A percentile compares a stretch with the other conserved stretches of the same genome.
Conservation (phyloP, 2,113 vertebrate species). For the Hemiprocne comata region DNA sequence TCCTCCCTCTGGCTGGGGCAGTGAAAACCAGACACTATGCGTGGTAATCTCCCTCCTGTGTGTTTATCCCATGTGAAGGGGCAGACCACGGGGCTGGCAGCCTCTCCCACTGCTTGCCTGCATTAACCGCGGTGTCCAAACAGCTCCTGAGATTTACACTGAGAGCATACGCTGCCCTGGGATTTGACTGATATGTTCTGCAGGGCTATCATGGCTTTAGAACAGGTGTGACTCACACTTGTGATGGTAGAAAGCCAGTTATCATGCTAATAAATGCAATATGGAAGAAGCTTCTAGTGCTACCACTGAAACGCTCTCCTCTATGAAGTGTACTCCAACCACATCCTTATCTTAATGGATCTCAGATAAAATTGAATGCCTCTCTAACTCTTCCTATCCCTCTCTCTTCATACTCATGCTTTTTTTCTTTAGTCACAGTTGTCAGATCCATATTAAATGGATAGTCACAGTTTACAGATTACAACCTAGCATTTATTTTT, state of each 20-base stretch:
- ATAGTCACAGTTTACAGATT: not conserved
- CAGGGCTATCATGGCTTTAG: not conserved
- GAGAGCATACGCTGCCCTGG: not conserved
- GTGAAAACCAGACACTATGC: not conserved
- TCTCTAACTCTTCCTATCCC: not conserved
- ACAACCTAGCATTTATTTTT: not conserved
- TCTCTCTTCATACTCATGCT: not conserved
- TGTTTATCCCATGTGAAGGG: rapidly evolving
- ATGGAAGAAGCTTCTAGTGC: not conserved
- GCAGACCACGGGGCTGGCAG: not conserved
- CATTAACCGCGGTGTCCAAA: not conserved
- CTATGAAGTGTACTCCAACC: not conserved
- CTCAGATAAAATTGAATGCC: slow-evolving; percentile 15
- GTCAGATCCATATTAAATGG: not conserved
- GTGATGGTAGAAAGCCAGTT: not conserved
- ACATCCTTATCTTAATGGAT: slow-evolving; percentile 25
- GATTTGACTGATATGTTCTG: not conserved
- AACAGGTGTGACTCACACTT: not conserved
- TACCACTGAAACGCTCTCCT: not conserved
- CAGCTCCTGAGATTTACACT: not conserved
- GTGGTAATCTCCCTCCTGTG: not conserved
- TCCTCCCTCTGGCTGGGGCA: not conserved
- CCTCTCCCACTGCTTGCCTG: not conserved
- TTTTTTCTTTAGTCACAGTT: not conserved
- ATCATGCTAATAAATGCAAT: not conserved